These are phyloP conservation scores for Ceyx margarethae DNA, from an alignment of 2,113 vertebrate genomes.

Conservation along the genomic window DNA sequence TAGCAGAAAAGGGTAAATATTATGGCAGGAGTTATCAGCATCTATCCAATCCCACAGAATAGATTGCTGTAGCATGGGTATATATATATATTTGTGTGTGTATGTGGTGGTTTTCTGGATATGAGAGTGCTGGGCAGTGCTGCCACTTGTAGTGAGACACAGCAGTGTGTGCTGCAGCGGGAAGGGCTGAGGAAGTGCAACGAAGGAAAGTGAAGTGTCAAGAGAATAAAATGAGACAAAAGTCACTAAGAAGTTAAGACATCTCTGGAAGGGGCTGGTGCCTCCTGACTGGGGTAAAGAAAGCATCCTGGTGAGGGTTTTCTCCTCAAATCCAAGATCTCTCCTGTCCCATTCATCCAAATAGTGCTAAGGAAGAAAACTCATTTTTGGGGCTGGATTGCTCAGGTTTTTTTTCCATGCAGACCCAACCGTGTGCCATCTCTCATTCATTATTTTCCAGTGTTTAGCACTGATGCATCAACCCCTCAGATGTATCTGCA, in stretches of 20 bases:
- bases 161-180: neutral
- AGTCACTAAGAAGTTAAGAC: neutral
- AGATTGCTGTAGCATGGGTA: neutral
- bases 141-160: neutral
- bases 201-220: neutral
- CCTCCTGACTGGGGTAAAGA: neutral
- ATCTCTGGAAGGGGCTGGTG: neutral
- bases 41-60: neutral
- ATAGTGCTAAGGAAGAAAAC: neutral
- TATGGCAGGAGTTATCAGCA: neutral
- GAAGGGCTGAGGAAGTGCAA: neutral
- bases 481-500: neutral
- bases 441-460: neutral
- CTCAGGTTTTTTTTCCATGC: neutral
- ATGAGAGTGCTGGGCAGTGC: neutral
- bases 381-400: neutral
- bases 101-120: neutral
- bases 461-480: neutral
- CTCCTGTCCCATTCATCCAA: neutral
- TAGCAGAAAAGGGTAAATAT: neutral
- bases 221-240: neutral
- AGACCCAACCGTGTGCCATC: neutral
- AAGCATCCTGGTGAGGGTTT: neutral
- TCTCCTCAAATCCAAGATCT: neutral
- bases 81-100: neutral